A percentile compares a stretch with the other conserved stretches of the same genome.
Evolutionary conservation across 2,888 invertebrate species (phyloP).

Genomic region (Mantis religiosa): DNA sequence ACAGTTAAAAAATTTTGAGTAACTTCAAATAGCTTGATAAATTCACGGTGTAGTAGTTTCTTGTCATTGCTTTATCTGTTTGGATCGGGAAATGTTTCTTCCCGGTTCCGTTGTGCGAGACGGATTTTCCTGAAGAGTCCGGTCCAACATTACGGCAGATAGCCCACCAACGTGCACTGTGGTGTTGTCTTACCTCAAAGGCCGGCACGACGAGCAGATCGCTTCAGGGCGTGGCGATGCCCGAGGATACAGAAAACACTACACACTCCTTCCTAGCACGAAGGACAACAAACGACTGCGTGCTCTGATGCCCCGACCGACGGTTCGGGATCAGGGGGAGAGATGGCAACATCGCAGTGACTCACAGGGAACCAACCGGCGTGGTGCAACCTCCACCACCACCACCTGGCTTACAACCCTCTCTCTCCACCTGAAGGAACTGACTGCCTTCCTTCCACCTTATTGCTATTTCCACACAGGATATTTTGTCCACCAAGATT

Average conservation of each 20-base stretch:
- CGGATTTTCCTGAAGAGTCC: no score
- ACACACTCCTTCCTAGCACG: neutral
- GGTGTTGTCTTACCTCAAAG: neutral
- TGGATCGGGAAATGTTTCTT: no score
- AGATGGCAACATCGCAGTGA: neutral
- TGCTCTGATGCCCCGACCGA: neutral
- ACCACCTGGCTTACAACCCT: neutral
- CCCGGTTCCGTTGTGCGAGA: no score
- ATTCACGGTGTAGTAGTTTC: no score
- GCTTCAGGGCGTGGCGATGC: neutral
- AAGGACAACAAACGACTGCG: neutral
- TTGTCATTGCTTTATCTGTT: no score
- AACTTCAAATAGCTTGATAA: no score
- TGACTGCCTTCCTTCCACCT: no score
- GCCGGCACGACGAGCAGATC: neutral
- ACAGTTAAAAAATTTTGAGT: no score
- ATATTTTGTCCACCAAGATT: no score
- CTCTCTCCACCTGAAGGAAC: neutral
- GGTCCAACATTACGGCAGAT: no score
- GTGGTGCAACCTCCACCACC: neutral
- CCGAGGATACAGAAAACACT: neutral
- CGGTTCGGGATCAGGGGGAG: neutral
- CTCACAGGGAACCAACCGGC: neutral
- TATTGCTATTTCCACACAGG: no score
- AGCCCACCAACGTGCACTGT: no score